Evolutionary conservation across 92 coral and sea anemone genomes (phyloP), one percentile per base, ranked within the genome.

Genomic region (Phenganax subtilis): DNA sequence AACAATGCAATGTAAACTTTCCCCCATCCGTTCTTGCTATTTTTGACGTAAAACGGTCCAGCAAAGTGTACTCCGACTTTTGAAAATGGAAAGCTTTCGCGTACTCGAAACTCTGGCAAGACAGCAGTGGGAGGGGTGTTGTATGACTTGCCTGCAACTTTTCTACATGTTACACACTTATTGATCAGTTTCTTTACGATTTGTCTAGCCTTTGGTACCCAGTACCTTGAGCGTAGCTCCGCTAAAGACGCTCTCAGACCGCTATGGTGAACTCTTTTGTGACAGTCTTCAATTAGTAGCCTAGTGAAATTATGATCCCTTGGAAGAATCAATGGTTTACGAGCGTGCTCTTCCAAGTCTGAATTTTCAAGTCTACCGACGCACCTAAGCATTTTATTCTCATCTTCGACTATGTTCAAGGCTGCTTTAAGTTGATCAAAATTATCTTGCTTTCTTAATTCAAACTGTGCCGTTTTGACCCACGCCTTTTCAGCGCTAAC

Each of bases 401-500:
- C 44, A 28, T 81, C 82, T 67, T 57, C 72, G 10, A 59, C 76
- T 14, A 86, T 12, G 0, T 86, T 83, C 3, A 86, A 83, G 51
- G 83, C 66, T 20, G 65, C 75, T 37, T 56, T 83, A 28, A 86
- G 71, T 77, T 77, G 84, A 52, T 86, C 72, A 44, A 76, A 86
- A 74, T 83, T 82, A 8, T 14, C 71, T 14, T 86, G 83, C 15
- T 82, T 37, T 31, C 66, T 75, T 72, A 82, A 76, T 7, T 77
- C 81, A 2, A 56, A 31, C 55, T 86, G 89, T 0, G 77, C 86
- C 4, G 71, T 10, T 56, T 82, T 82, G 6, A 86, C 44, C 86
- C 86, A 82, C 71, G 83, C 86, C 29, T 54, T 15, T 69, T 86
- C 89, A 14, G 86, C 89, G 44, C 31, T 6, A 9, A 51, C 37